phyloP scores from a whole-genome alignment of 2,888 invertebrate genomes.

The Willowsia nigromaculata region DNA sequence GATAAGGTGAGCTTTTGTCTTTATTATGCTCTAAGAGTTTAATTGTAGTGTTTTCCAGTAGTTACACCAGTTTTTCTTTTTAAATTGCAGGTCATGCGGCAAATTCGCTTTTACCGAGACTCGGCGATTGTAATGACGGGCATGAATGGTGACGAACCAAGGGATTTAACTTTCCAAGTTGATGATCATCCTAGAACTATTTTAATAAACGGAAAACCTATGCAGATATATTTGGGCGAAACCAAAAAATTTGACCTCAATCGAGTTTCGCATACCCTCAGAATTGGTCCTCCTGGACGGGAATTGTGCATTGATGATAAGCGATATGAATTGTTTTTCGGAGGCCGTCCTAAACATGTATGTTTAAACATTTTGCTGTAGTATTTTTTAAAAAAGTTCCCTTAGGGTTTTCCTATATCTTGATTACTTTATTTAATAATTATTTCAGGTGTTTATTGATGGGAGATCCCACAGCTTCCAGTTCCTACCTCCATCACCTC shows the following conservation, averaged over 20 bases:
- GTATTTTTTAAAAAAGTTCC: not conserved
- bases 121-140: conserved; percentile 85
- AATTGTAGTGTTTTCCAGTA: conserved; percentile 12
- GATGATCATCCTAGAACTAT: conserved; percentile 86
- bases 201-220: conserved; percentile 88
- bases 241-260: conserved; percentile 87
- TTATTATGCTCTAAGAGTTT: not conserved
- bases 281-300: conserved; percentile 94
- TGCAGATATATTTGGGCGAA: conserved; percentile 85
- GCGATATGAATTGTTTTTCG: conserved; percentile 96
- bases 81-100: conserved; percentile 71
- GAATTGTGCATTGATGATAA: conserved; percentile 94
- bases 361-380: not conserved
- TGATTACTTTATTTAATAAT: not conserved
- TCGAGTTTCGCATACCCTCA: conserved; percentile 85
- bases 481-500: conserved; percentile 94
- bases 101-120: conserved; percentile 91
- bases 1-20: conserved; percentile 73
- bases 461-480: conserved; percentile 87
- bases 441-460: conserved; percentile 86
- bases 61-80: too few species aligned
- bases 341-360: conserved; percentile 87
- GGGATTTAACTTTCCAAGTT: conserved; percentile 91
- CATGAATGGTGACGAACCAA: conserved; percentile 81
- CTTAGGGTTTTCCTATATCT: not conserved